Evolutionary conservation across 2,113 vertebrate genomes (phyloP), one percentile per base, ranked within the genome.

Genomic region (Carassius carassius): DNA sequence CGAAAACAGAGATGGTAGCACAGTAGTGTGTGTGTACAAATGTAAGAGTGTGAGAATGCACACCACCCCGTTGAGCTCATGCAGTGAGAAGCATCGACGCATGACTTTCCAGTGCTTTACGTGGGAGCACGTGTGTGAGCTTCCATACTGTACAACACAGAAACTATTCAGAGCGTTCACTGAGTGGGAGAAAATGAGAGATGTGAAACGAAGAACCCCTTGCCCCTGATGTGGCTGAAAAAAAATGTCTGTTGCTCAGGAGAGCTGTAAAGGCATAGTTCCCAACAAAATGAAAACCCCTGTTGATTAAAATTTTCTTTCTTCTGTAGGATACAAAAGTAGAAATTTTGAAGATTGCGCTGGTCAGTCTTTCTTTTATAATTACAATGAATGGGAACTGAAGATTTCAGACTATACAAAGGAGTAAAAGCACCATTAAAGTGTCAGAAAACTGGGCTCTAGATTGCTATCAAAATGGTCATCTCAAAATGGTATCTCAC

Each of bases 141-240:
- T 83, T 21, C 19, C 16, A 47, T n/a, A 25, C n/a, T 29, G 62
- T 21, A 58, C 29, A 86, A 84, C 67, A 47, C 65, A 78, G 73
- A 44, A 83, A 56, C 29, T n/a, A 7, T 56, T 75, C 74, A 54
- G 16, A 67, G n/a, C 17, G n/a, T n/a, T 62, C 47, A 32, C 82
- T 62, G 12, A 56, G 35, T 56, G 77, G 12, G 35, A 84, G 73
- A 84, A 74, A 75, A 56, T 80, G 54, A 74, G 54, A 74, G 75
- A 56, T 78, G 44, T 58, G 49, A 85, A 32, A 72, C 21, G 35
- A 60, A 17, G n/a, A 69, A 69, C 47, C 74, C 72, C 56, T 76
- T 44, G 82, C 32, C 65, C 49, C 58, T 41, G 58, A 77, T 67
- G 19, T n/a, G 32, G 41, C 23, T 23, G 29, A 29, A 37, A 25